Percentiles rank a stretch among this genome's conserved stretches.
phyloP scores from a whole-genome alignment of 1,140 invertebrate genomes.

The Musca vetustissima region DNA sequence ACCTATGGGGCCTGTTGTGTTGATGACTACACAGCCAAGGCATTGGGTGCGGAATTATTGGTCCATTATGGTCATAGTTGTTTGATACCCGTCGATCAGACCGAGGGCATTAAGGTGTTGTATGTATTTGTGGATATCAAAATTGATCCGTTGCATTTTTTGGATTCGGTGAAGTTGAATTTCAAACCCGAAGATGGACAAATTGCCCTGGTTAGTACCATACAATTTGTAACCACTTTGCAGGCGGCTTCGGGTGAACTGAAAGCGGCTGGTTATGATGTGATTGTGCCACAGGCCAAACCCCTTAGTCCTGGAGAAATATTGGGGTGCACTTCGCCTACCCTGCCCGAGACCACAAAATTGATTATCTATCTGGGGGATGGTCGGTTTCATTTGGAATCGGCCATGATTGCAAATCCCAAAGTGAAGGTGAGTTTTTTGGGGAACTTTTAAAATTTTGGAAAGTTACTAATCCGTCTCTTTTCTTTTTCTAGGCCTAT shows the following conservation, averaged over 20 bases:
- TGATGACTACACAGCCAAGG: constrained; percentile 94
- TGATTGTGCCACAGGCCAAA: constrained; percentile 87
- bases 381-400: constrained; percentile 97
- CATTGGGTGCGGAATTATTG: constrained; percentile 87
- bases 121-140: constrained; percentile 96
- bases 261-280: constrained; percentile 71
- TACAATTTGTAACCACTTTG: constrained; percentile 95
- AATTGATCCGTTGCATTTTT: constrained; percentile 90
- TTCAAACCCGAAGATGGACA: constrained; percentile 65
- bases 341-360: constrained; percentile 68
- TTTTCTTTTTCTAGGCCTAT: constrained; percentile 63
- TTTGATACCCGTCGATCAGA: constrained; percentile 93
- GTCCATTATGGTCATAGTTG: constrained; percentile 99
- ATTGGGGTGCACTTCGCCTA: constrained; percentile 90
- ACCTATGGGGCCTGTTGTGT: constrained; percentile 97
- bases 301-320: constrained; percentile 95
- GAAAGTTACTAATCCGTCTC: neutral
- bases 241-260: constrained; percentile 76
- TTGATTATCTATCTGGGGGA: constrained; percentile 91
- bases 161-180: constrained; percentile 86
- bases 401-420: constrained; percentile 98
- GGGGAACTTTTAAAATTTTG: no score
- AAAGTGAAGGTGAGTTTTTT: constrained; percentile 58
- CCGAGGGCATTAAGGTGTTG: constrained; percentile 84
- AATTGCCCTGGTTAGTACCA: constrained; percentile 88